A percentile compares a stretch with the other conserved stretches of the same genome.
These are phyloP conservation scores for Chitala chitala DNA, from an alignment of 2,113 vertebrate species.

Conservation along the genomic window DNA sequence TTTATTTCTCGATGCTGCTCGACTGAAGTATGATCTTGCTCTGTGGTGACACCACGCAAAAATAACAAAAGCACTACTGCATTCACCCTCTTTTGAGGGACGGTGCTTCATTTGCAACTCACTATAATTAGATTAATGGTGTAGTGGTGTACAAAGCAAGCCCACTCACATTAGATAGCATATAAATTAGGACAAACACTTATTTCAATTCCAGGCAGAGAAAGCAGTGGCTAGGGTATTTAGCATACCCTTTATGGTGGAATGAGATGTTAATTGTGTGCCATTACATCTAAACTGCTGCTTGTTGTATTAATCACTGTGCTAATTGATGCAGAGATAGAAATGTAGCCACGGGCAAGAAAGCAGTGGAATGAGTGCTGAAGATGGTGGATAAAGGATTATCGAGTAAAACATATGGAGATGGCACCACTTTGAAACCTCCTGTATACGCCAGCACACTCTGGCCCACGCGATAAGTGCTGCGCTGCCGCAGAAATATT, in stretches of 20 bases:
- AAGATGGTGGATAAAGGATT: constrained; percentile 86
- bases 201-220: constrained; percentile 85
- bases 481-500: constrained; percentile 36
- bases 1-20: constrained; percentile 55
- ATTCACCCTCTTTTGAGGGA: constrained; percentile 66
- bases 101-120: constrained; percentile 85
- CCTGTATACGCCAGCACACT: constrained; percentile 61
- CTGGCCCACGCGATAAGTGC: constrained; percentile 41
- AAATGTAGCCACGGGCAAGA: constrained; percentile 93
- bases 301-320: constrained; percentile 99
- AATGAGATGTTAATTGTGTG: constrained; percentile 99
- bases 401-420: constrained; percentile 84
- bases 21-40: constrained; percentile 63
- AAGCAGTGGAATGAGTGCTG: constrained; percentile 74
- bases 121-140: constrained; percentile 97
- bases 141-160: constrained; percentile 75
- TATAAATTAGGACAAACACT: constrained; percentile 91
- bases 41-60: constrained; percentile 59
- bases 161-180: constrained; percentile 83
- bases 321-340: constrained; percentile 99
- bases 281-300: constrained; percentile 99
- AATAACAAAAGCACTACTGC: constrained; percentile 75
- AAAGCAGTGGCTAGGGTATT: constrained; percentile 80
- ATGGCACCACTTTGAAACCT: constrained; percentile 80
- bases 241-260: constrained; percentile 90